Evolutionary conservation across 2,113 vertebrate species (phyloP), one percentile per base, ranked within the genome.

Genomic region (Vicugna pacos): DNA sequence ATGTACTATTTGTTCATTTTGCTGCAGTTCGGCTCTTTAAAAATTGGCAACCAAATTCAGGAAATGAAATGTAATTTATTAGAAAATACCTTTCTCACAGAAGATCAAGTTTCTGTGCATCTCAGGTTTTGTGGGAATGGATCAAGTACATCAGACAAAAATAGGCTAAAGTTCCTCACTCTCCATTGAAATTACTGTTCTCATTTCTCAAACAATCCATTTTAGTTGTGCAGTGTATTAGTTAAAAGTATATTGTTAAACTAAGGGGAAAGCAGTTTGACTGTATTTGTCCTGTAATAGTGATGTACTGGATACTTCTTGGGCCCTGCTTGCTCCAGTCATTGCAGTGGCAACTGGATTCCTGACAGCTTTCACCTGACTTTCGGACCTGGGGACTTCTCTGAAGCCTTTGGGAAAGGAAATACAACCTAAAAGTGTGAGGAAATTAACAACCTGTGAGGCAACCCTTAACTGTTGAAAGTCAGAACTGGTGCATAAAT

Each of bases 21-120:
- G n/a, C 89, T 97, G 70, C 81, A 90, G 10, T 90, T 92, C 77
- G 42, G 35, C 72, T 46, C 94, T 97, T 98, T 97, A 79, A 93
- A 96, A 96, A 92, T 58, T 89, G 76, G 87, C 84, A 96, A n/a
- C 80, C 75, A 97, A 96, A 94, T 93, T 96, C 81, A 97, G 91
- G 96, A 97, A 97, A 95, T 96, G 89, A 97, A 92, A 89, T 96
- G 91, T 94, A 89, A 62, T 93, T 97, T 95, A 96, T 96, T 96
- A 97, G 96, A 96, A 97, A 98, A 97, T 96, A 81, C 86, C 88
- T 94, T 98, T 96, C 97, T 98, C 94, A 96, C 92, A 96, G 93
- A 93, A 84, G 96, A 93, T 98, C 82, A 96, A 32, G 56, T 98
- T 97, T 97, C 97, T 62, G 15, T 90, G 56, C 86, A 73, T 95